These are phyloP conservation scores for Fregata magnificens DNA, from an alignment of 2,113 vertebrate species.

Conservation along the genomic window DNA sequence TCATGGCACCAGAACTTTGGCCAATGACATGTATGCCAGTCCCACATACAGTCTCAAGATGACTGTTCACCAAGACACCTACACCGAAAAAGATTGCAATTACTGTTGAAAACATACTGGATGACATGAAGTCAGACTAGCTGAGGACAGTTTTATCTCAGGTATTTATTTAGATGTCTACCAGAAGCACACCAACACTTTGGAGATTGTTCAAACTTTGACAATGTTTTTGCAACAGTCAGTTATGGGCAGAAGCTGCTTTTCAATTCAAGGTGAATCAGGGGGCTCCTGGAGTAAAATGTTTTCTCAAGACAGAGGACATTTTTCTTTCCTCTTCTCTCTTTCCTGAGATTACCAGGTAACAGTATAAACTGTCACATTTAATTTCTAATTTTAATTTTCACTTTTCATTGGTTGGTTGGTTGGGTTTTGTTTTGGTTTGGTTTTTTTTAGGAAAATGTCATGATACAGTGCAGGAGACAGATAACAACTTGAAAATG, in stretches of 20 bases:
- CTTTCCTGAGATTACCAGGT: background rate
- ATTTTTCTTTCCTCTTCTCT: background rate
- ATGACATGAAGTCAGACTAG: background rate
- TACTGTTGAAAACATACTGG: background rate
- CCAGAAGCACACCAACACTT: background rate
- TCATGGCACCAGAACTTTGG: background rate
- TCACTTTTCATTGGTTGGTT: background rate
- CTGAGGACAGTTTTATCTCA: background rate
- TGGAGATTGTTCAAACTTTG: background rate
- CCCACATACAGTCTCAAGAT: background rate
- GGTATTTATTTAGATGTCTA: background rate
- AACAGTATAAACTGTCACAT: background rate
- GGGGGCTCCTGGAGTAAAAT: background rate
- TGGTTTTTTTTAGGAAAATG: background rate
- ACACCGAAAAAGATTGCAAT: background rate
- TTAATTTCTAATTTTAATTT: background rate
- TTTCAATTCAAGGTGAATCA: background rate
- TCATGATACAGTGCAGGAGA: background rate
- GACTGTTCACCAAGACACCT: background rate
- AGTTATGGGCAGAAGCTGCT: background rate
- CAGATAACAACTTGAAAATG: background rate
- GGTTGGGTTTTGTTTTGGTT: background rate
- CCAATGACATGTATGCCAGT: background rate
- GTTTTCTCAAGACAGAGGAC: background rate
- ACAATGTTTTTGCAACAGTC: fast-evolving